Conservation (phyloP, 2,113 vertebrate genomes). For the Serranochromis macrocephalus region DNA sequence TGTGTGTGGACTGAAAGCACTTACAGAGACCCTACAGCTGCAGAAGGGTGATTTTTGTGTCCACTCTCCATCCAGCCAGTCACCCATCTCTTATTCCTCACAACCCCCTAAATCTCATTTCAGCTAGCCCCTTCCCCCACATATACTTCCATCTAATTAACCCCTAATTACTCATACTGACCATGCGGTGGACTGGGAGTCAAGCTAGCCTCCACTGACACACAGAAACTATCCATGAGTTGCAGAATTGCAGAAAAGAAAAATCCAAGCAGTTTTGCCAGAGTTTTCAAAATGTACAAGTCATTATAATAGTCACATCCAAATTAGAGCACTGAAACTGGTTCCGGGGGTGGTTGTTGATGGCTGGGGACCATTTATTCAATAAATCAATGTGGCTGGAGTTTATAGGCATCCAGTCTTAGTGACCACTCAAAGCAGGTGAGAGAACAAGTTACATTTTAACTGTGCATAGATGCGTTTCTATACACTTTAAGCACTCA, state of each 20-base stretch:
- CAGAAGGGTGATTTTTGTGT: conserved; percentile 28
- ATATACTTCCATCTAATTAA: conserved; percentile 66
- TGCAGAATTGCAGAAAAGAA: background rate
- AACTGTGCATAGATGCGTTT: background rate
- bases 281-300: background rate
- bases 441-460: background rate
- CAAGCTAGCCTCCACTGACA: background rate
- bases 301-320: background rate
- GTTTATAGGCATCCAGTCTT: background rate
- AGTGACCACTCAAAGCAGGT: background rate
- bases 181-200: conserved; percentile 42
- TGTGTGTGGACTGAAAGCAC: conserved; percentile 24
- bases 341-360: background rate
- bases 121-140: conserved; percentile 56
- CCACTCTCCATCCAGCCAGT: background rate
- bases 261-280: background rate
- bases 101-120: conserved; percentile 60
- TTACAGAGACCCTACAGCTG: conserved; percentile 31
- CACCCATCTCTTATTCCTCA: conserved; percentile 24
- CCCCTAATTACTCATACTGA: conserved; percentile 64
- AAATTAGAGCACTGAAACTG: background rate
- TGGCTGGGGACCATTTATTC: background rate
- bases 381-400: background rate
- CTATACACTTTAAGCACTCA: background rate
- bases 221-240: background rate